Percentiles rank a stretch among this genome's conserved stretches.
Conservation (phyloP, 2,113 vertebrate species). For the Romanogobio albipinnatus region DNA sequence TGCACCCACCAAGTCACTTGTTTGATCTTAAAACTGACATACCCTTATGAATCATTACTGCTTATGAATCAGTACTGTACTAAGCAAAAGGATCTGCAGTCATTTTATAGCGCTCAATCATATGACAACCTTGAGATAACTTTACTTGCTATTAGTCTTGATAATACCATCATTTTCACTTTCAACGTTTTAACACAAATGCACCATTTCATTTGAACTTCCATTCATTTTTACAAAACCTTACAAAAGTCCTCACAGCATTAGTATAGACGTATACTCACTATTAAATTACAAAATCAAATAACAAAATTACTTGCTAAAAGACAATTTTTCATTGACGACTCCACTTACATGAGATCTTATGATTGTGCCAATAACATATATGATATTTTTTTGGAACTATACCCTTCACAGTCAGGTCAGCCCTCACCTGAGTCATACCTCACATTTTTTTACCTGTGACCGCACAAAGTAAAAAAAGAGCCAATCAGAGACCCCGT, state of each 20-base stretch:
- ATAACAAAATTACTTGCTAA: no score
- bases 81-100: background rate
- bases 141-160: background rate
- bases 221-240: background rate
- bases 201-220: background rate
- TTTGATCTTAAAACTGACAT: conserved; percentile 41
- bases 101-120: background rate
- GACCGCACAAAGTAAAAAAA: background rate
- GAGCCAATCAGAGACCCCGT: background rate
- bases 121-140: background rate
- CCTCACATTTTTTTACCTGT: conserved; percentile 38
- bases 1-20: conserved; percentile 46
- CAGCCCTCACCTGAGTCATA: conserved; percentile 44
- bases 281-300: no score
- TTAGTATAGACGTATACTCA: no score
- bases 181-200: no score
- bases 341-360: background rate
- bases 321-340: background rate
- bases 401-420: background rate
- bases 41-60: conserved; percentile 38
- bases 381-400: background rate
- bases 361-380: background rate
- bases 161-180: background rate
- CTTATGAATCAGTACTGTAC: background rate
- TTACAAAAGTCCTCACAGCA: no score